These are phyloP conservation scores for Troides oblongomaculatus DNA, from an alignment of 2,888 invertebrate species.

Conservation along the genomic window DNA sequence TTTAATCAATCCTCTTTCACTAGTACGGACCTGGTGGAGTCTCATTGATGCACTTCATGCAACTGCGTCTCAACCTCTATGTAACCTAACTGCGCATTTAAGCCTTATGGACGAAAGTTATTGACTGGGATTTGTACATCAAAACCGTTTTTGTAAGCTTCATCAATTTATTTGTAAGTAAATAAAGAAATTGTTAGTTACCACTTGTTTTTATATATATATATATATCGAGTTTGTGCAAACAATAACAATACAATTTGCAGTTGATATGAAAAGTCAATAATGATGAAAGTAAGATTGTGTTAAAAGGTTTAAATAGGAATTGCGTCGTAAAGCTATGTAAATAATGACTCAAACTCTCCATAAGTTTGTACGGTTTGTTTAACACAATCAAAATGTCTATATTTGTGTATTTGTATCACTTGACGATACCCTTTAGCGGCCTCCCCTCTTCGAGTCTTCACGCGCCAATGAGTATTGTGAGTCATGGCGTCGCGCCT, in stretches of 20 bases:
- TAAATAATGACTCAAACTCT: slow-evolving; percentile 21
- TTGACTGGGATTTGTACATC: not conserved
- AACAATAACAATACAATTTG: not conserved
- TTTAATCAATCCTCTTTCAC: not conserved
- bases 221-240: not conserved
- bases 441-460: slow-evolving; percentile 61
- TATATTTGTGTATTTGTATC: slow-evolving; percentile 35
- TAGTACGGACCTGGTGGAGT: slow-evolving; percentile 3
- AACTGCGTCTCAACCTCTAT: slow-evolving; percentile 33
- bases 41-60: slow-evolving; percentile 33
- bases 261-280: not conserved
- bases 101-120: slow-evolving; percentile 7
- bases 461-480: slow-evolving; percentile 61
- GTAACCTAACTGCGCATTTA: slow-evolving; percentile 25
- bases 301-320: slow-evolving; percentile 7
- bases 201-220: no score
- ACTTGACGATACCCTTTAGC: slow-evolving; percentile 54
- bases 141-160: no score
- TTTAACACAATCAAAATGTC: slow-evolving; percentile 30
- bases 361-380: slow-evolving; percentile 22
- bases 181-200: no score
- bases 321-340: slow-evolving; percentile 18
- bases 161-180: no score
- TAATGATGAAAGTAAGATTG: not conserved
- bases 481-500: slow-evolving; percentile 66